phyloP scores from a whole-genome alignment of 2,797 vertebrate species.

The Esox masquinongy region DNA sequence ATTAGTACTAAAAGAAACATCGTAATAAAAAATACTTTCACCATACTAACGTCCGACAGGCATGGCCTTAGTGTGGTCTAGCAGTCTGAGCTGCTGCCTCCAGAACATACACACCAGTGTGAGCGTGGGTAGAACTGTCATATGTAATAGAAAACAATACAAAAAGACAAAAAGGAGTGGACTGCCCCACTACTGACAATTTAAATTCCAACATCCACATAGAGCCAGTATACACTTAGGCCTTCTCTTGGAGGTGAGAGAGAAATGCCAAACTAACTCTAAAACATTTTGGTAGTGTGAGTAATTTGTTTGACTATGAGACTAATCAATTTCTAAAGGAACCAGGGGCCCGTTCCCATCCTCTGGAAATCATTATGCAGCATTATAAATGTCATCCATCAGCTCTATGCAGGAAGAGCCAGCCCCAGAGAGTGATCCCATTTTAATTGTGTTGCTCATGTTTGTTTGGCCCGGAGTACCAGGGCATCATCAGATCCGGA shows the following conservation, averaged over 20 bases:
- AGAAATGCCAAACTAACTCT: neutral
- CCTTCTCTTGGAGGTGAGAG: neutral
- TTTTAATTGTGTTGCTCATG: slow-evolving; percentile 5
- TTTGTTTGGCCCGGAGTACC: neutral
- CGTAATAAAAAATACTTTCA: too few species aligned
- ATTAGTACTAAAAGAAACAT: too few species aligned
- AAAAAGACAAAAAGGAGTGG: too few species aligned
- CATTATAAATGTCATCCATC: neutral
- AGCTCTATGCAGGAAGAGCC: neutral
- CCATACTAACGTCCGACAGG: too few species aligned
- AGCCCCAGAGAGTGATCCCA: slow-evolving; percentile 3
- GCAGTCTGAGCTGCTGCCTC: too few species aligned
- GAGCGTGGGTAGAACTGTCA: too few species aligned
- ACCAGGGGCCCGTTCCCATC: neutral
- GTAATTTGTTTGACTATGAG: slow-evolving; percentile 1
- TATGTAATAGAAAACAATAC: too few species aligned
- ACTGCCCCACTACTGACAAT: too few species aligned
- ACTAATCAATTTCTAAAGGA: slow-evolving; percentile 3
- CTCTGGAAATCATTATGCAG: slow-evolving; percentile 1
- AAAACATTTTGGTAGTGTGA: neutral
- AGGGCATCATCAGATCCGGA: neutral
- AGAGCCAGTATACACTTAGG: neutral
- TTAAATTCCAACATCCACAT: neutral
- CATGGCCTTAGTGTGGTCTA: too few species aligned
- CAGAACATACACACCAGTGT: too few species aligned